Conservation (phyloP, 2,113 vertebrate species). For the Bettongia penicillata region DNA sequence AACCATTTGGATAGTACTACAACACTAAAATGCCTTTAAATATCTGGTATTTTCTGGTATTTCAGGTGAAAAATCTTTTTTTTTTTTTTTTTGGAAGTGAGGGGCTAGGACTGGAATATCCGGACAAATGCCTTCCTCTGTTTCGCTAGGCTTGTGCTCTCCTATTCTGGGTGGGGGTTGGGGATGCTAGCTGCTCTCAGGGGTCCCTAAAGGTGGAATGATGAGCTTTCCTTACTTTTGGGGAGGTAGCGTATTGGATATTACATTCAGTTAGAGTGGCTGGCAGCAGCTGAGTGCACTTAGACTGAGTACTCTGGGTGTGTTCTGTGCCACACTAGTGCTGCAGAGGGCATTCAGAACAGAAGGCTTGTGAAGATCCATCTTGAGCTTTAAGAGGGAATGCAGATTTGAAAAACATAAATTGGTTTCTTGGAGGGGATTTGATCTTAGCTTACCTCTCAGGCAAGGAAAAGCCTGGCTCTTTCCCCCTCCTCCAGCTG, state of each 20-base stretch:
- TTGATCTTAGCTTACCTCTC: neutral
- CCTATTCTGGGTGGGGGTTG: neutral
- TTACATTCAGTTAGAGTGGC: too few species aligned
- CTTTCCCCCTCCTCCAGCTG: neutral
- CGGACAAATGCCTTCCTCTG: neutral
- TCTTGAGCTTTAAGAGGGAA: neutral
- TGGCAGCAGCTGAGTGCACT: neutral
- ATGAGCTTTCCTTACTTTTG: neutral
- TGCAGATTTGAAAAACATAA: neutral
- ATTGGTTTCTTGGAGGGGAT: neutral
- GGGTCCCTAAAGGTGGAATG: neutral
- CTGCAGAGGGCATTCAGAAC: neutral
- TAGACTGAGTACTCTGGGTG: neutral
- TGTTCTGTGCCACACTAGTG: neutral
- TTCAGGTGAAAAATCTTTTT: neutral
- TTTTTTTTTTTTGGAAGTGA: neutral
- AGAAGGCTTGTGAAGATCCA: neutral
- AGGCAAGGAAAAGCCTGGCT: neutral
- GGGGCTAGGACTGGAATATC: neutral
- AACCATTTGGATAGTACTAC: slow-evolving; percentile 1
- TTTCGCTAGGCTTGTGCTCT: neutral
- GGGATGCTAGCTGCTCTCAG: neutral
- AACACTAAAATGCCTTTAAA: neutral
- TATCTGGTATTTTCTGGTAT: slow-evolving; percentile 31
- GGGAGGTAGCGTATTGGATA: too few species aligned